Evolutionary conservation across 2,113 vertebrate species (phyloP), one percentile per base, ranked within the genome.

Genomic region (Fregata magnificens): DNA sequence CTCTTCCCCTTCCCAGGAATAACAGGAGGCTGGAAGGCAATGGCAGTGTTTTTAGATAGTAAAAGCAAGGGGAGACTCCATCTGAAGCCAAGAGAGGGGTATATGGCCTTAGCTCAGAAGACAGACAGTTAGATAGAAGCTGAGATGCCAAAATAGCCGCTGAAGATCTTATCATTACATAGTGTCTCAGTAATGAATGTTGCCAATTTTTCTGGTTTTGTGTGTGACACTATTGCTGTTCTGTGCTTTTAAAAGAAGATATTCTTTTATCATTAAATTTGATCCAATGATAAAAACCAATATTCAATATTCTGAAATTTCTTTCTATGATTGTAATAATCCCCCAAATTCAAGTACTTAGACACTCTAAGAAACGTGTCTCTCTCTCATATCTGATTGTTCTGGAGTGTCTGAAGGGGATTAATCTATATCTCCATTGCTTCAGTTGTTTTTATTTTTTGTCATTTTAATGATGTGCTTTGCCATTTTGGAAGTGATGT

Each of bases 11-110:
- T 47, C 25, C 40, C 55, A 32, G 40, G 49, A 72, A 14, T 49
- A 69, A 63, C 40, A 47, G 21, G 52, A 47, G n/a, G 25, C 12
- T 0, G 2, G 52, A 31, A 42, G 34, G 17, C 1, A 0, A 20
- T 40, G 28, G 29, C 29, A 28, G 19, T 58, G 14, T 2, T 88
- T 65, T 72, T 32, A 66, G 42, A 13, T 21, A 59, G 12, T 50
- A 25, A 65, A 63, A 76, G 36, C 12, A 52, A 76, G 56, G 34
- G 9, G 11, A 84, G 28, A 32, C 10, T 63, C 29, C 29, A 19
- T 20, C 38, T 32, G 9, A 58, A 86, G 56, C 26, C 38, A 45
- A 52, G 29, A 52, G 15, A 50, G 17, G 10, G 14, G 0, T 45
- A 10, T 32, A 17, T 40, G 29, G 20, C 17, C 34, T 70, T 65